A percentile compares a stretch with the other conserved stretches of the same genome.
Conservation (phyloP, 53 echinoderm and acorn worm genomes). For the Crossaster papposus region DNA sequence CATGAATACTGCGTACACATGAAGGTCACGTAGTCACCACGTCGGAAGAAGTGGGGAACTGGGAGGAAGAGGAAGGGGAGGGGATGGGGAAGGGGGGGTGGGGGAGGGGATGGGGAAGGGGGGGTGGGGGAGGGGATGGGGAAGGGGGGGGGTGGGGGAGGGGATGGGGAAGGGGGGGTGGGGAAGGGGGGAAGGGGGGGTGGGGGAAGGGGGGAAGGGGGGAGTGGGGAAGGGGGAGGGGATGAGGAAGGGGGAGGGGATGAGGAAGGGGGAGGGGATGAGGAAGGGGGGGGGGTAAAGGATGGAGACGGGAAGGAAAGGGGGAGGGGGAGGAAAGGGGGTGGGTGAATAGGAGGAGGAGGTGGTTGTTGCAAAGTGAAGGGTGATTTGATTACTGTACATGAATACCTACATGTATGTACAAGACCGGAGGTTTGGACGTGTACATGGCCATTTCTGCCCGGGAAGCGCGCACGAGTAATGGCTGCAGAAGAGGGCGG, state of each 20-base stretch:
- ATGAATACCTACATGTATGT: constrained; percentile 97
- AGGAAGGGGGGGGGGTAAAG: constrained; percentile 7
- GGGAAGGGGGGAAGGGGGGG: background rate
- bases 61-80: background rate
- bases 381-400: constrained; percentile 43
- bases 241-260: background rate
- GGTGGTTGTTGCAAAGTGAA: no score
- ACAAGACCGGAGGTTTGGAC: constrained; percentile 97
- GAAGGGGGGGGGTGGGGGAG: background rate
- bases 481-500: constrained; percentile 83
- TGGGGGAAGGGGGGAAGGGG: no score
- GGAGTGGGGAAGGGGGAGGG: background rate
- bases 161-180: background rate
- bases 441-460: constrained; percentile 99
- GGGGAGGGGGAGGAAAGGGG: background rate
- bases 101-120: no score
- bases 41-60: background rate
- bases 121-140: no score
- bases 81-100: no score
- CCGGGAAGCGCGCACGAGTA: constrained; percentile 97
- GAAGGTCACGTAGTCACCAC: constrained; percentile 37
- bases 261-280: no score
- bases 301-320: background rate
- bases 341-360: background rate
- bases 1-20: constrained; percentile 56